Evolutionary conservation across 2,888 invertebrate species (phyloP), one percentile per base, ranked within the genome.

Genomic region (Temnothorax unifasciatus): DNA sequence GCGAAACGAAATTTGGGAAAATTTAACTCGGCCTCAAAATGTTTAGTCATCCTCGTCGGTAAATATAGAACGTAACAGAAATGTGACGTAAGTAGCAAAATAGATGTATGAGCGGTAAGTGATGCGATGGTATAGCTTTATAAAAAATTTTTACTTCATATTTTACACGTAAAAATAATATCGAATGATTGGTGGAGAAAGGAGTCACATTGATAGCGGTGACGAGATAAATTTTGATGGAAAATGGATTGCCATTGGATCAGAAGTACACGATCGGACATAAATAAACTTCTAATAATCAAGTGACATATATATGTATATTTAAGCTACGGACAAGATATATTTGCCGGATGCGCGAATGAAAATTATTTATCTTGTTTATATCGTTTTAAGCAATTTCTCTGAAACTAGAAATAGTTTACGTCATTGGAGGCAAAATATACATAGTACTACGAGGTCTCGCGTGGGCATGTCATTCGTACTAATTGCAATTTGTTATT

Each of bases 221-320:
- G 47, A 47, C 18, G 38, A 71, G 29, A 71, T 34, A 38, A 81
- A 81, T 81, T 61, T 61, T 25, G 38, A 79, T 50, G 59, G 41
- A 71, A 69, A 79, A 79, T 82, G 82, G 66, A 85, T 82, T 41
- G 81, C 15, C 64, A 50, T 8, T 6, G 18, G 25, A 71, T 50
- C 59, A 38, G 8, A 81, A 61, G 47, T 59, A 64, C 47, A 21
- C 54, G 29, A 38, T 86, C 77, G 59, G 15, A 69, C 61, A 57
- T 79, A 85, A 89, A 76, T 77, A 57, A 73, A 81, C 84, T 86
- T 88, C 82, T 86, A 88, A 86, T 86, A 74, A 86, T 89, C 82
- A 76, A 77, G 21, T 18, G 41, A 18, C 29, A 66, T 13, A 4
- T 47, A 73, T 68, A 61, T 59, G 84, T 81, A 76, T 82, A 59